Evolutionary conservation across 2,113 vertebrate genomes (phyloP), one percentile per base, ranked within the genome.

Genomic region (Pandion haliaetus): DNA sequence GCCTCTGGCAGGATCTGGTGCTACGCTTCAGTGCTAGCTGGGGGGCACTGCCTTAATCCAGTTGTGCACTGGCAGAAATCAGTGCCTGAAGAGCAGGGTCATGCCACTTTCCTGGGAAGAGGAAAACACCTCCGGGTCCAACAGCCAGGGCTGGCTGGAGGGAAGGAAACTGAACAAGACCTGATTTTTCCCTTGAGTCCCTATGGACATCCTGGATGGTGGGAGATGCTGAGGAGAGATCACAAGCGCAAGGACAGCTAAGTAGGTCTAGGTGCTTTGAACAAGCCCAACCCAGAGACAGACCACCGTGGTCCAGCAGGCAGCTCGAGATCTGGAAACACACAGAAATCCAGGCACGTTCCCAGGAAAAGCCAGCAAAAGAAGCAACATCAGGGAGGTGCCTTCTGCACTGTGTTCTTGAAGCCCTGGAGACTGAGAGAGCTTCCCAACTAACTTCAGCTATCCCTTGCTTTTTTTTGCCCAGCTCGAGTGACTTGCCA

Each of bases 41-140:
- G 13, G 50, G 29, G 47, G 32, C 10, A 14, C 1, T 0, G 10
- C 16, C 23, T 44, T 9, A 3, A 20, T 4, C 47, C 5, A 12
- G 18, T 0, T 28, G 29, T 15, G 73, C 12, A 0, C 6, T 2
- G 29, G 70, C 34, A 52, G 32, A 17, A 38, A 23, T 17, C 32
- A 24, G 44, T 4, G 34, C 34, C 10, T 23, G 70, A 57, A 23
- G 38, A 67, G 49, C 34, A 74, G 62, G 8, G 26, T 28, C 24
- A 28, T 5, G 9, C 4, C 24, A 31, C 18, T 29, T 8, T 14
- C 40, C 12, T 5, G 45, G 47, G 57, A 38, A 63, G 36, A 13
- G 55, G 42, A 62, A 4, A 2, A 12, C 49, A 13, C 7, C 29
- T 50, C 58, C 1, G 0, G 9, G 31, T 3, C 45, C 61, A 49